Conservation (phyloP, 2,888 invertebrate genomes). For the Lepas anatifera region DNA sequence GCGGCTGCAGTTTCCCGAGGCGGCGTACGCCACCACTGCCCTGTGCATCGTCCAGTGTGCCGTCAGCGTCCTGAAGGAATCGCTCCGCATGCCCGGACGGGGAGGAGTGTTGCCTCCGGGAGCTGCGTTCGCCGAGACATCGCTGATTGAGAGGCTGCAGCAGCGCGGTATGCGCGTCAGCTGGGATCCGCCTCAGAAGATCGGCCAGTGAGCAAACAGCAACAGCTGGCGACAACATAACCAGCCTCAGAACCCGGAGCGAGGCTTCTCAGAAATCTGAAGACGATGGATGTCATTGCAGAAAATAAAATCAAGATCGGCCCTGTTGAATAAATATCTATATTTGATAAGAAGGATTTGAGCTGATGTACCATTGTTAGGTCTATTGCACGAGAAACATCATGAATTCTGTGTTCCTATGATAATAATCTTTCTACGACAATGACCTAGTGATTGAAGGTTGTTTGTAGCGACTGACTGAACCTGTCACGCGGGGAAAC, state of each 20-base stretch:
- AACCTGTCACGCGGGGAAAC: no score
- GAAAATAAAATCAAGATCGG: neutral
- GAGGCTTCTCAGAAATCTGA: no score
- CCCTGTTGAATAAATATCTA: neutral
- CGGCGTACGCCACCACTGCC: slow-evolving; percentile 74
- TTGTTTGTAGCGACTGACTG: no score
- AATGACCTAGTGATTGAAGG: no score
- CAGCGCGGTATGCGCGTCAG: slow-evolving; percentile 61
- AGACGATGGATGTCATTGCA: neutral
- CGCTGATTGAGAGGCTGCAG: slow-evolving; percentile 56
- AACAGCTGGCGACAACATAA: neutral
- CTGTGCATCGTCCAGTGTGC: slow-evolving; percentile 58
- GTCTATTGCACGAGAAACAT: no score
- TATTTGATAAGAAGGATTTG: neutral
- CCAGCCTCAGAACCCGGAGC: neutral
- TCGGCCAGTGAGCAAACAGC: neutral
- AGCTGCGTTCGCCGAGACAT: slow-evolving; percentile 69
- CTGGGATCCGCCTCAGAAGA: slow-evolving; percentile 32
- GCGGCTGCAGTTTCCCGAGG: slow-evolving; percentile 42
- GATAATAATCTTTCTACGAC: no score
- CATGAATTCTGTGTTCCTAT: no score
- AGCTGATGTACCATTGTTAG: neutral
- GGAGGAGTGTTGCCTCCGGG: slow-evolving; percentile 82
- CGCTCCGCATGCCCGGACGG: slow-evolving; percentile 60
- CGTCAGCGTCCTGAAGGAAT: slow-evolving; percentile 58